These are phyloP conservation scores for Ophioninae sp. DNA, from an alignment of 2,888 invertebrate species.

Conservation along the genomic window DNA sequence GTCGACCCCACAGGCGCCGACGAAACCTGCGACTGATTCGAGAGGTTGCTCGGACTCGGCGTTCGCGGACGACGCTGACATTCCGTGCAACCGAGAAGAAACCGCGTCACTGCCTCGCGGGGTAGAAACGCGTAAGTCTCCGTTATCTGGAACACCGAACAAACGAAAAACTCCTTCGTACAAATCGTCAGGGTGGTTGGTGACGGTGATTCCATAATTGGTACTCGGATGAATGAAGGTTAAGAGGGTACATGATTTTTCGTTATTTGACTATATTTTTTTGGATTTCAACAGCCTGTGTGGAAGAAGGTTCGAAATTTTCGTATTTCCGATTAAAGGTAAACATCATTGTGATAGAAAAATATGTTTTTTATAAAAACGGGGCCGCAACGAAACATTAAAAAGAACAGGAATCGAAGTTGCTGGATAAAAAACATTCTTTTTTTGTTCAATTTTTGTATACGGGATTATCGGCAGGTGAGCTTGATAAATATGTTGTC, in stretches of 20 bases:
- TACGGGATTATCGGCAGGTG: no score
- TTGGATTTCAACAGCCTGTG: no score
- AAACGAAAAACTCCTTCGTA: constrained; percentile 4
- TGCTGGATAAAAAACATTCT: no score
- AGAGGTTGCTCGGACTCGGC: constrained; percentile 82
- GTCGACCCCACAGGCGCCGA: constrained; percentile 67
- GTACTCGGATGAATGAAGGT: neutral
- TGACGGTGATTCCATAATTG: neutral
- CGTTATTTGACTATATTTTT: neutral
- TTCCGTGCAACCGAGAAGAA: constrained; percentile 96
- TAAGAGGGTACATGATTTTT: neutral
- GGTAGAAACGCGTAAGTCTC: constrained; percentile 98
- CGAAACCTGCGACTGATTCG: constrained; percentile 75
- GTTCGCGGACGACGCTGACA: constrained; percentile 92
- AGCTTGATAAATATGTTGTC: neutral
- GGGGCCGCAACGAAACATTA: no score
- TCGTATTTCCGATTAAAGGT: no score
- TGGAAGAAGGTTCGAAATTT: no score
- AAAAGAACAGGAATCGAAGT: no score
- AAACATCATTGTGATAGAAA: no score
- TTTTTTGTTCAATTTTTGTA: no score
- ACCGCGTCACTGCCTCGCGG: constrained; percentile 97
- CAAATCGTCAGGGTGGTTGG: neutral
- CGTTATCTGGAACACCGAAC: constrained; percentile 89
- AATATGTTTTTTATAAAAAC: no score